phyloP scores from a whole-genome alignment of 2,113 vertebrate species.

The Sapayoa aenigma region DNA sequence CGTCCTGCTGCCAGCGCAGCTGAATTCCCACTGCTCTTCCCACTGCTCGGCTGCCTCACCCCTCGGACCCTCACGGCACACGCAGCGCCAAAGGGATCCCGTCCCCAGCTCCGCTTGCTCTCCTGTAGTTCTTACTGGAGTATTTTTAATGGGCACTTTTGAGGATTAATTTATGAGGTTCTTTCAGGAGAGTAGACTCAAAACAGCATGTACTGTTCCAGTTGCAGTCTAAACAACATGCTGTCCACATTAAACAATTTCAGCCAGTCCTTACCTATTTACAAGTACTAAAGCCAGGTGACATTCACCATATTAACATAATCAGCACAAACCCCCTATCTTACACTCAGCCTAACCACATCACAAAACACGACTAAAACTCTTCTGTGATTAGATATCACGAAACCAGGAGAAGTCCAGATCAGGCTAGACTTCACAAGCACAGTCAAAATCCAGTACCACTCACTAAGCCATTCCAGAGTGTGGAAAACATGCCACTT shows the following conservation, averaged over 20 bases:
- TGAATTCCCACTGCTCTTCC: not conserved
- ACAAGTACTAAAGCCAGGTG: not conserved
- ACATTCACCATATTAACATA: not conserved
- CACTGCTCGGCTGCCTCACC: not conserved
- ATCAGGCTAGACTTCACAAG: not conserved
- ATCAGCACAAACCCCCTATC: not conserved
- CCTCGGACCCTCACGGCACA: not conserved
- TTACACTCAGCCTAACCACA: not conserved
- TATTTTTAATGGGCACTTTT: not conserved
- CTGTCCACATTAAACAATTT: not conserved
- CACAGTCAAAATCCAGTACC: not conserved
- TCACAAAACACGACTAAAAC: not conserved
- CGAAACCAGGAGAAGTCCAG: not conserved
- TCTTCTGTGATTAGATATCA: not conserved
- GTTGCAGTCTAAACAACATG: not conserved
- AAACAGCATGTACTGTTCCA: not conserved
- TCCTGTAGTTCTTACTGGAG: rapidly evolving
- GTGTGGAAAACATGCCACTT: not conserved
- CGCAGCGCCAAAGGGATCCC: not conserved
- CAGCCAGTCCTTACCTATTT: not conserved
- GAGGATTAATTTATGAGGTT: not conserved
- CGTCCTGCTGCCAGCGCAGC: not conserved
- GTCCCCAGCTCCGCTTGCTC: not conserved
- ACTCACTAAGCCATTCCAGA: not conserved
- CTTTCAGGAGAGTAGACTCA: not conserved